Percentiles rank a stretch among this genome's conserved stretches.
phyloP scores from a whole-genome alignment of 2,888 invertebrate genomes.

The Nebria brevicollis region DNA sequence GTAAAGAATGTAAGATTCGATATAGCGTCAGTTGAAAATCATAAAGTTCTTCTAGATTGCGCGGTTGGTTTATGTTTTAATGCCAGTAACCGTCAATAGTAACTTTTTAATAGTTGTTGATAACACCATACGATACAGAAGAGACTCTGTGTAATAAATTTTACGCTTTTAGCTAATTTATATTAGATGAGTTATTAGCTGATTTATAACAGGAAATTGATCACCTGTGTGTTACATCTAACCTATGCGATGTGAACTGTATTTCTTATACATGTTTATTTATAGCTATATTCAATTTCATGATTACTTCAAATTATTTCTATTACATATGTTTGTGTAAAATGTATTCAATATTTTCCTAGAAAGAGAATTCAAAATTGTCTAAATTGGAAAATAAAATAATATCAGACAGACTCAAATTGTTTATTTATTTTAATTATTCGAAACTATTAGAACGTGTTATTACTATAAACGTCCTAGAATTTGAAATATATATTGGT shows the following conservation, averaged over 20 bases:
- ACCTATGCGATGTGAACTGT: background rate
- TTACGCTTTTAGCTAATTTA: slow-evolving; percentile 8
- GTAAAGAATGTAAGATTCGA: no score
- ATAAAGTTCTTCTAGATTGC: background rate
- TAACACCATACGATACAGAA: background rate
- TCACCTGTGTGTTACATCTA: background rate
- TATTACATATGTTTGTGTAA: background rate
- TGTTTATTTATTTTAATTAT: no score
- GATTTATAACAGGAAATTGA: background rate
- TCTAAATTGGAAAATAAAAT: no score
- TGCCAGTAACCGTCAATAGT: background rate
- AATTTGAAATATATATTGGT: no score
- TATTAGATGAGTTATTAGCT: slow-evolving; percentile 1
- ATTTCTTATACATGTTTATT: background rate
- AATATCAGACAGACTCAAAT: no score
- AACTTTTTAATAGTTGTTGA: background rate
- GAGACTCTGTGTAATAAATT: background rate
- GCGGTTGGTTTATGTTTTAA: background rate
- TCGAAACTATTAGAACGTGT: no score
- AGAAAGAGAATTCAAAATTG: no score
- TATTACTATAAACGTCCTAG: no score
- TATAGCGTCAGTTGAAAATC: background rate
- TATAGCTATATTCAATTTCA: background rate
- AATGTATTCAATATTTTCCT: background rate
- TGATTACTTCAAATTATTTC: background rate